Evolutionary conservation across 2,888 invertebrate genomes (phyloP), one percentile per base, ranked within the genome.

Genomic region (Phania funesta): DNA sequence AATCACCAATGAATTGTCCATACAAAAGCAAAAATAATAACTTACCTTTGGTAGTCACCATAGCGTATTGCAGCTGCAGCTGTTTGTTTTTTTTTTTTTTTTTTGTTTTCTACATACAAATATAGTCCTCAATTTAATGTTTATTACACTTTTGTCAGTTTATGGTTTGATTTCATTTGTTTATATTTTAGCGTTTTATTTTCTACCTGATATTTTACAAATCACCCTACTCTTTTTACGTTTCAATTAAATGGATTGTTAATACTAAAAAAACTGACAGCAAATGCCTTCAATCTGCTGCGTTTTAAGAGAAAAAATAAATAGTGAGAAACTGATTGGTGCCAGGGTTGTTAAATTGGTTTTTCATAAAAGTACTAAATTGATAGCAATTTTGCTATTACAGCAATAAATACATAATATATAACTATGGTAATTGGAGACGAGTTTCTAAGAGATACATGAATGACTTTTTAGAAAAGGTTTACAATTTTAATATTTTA

Each of bases 31-130:
- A 29, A 16, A 18, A 16, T 58, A 29, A 2, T 16, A 38, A 64
- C 65, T 8, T 38, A 83, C 83, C 80, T 81, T 75, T 65, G 26
- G 80, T 67, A 35, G 75, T 78, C 62, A 81, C 80, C 77, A 83
- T 83, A 48, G 50, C 29, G 20, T 24, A 13, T 7, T 29, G 44
- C 50, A 20, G 13, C 60, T 44, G 22, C 48, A 50, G 73, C 24
- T 62, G 67, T 29, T 68, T 48, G 48, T 11, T 54, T 65, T 24
- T 48, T 56, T 11, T 54, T 65, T 24, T 68, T 67, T 5, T 62
- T 41, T 6, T 20, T 70, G 38, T 0, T 67, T 62, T 13, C 16
- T 65, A 11, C 24, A 24, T 38, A 13, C 5, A 32, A 67, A 24
- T 54, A 46, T 46, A 52, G 9, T 64, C 13, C 13, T 56, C 38